phyloP scores from a whole-genome alignment of 1,140 invertebrate genomes.

The Scaptomyza pallida region DNA sequence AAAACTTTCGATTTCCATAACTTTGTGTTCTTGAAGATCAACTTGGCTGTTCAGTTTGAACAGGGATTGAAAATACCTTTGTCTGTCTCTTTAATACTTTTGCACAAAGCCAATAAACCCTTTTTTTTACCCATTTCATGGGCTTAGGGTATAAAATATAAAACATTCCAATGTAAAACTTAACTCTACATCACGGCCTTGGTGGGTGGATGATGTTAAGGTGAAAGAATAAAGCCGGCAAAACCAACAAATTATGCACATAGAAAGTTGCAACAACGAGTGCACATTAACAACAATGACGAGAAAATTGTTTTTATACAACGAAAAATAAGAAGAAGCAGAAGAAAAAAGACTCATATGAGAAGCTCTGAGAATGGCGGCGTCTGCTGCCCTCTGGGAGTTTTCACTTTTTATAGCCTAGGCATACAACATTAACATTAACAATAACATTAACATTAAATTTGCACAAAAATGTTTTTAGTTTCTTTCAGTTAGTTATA shows the following conservation, averaged over 20 bases:
- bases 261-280: slow-evolving; percentile 63
- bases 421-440: slow-evolving; percentile 21
- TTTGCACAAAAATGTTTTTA: slow-evolving; percentile 35
- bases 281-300: slow-evolving; percentile 67
- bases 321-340: too few relatives aligned
- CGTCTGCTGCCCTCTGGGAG: slow-evolving; percentile 33
- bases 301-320: slow-evolving; percentile 64
- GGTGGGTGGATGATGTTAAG: slow-evolving; percentile 34
- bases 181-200: slow-evolving; percentile 20
- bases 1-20: too few relatives aligned
- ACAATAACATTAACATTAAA: slow-evolving; percentile 41
- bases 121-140: too few relatives aligned
- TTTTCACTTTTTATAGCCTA: slow-evolving; percentile 67
- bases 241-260: slow-evolving; percentile 45
- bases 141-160: too few relatives aligned
- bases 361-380: slow-evolving; percentile 3
- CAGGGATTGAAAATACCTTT: too few relatives aligned
- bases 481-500: slow-evolving; percentile 34
- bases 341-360: slow-evolving; percentile 64
- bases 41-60: too few relatives aligned
- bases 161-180: too few relatives aligned
- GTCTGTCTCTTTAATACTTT: too few relatives aligned
- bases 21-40: too few relatives aligned
- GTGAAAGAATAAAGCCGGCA: slow-evolving; percentile 62
- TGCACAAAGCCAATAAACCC: too few relatives aligned